Evolutionary conservation across 92 coral and sea anemone species (phyloP), one percentile per base, ranked within the genome.

Genomic region (Epizoanthus illoricatus): DNA sequence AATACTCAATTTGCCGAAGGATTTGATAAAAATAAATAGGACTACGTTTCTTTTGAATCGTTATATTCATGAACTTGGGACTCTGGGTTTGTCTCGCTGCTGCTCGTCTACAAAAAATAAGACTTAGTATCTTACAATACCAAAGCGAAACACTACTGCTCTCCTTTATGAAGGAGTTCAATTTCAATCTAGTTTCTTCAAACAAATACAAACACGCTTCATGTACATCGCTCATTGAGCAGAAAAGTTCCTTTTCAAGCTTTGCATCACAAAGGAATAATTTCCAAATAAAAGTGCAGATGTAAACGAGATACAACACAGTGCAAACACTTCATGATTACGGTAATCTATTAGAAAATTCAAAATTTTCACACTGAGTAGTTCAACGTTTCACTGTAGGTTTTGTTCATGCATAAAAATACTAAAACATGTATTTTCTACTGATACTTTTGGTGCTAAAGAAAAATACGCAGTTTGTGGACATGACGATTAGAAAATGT

Each of bases 251-350:
- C 41, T 10, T 62, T 76, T 62, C 58, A 2, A 62, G 49, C 59
- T 61, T 62, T 61, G 69, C 54, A 60, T 42, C 33, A 61, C 33
- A 40, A 78, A 23, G 17, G 82, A 78, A 41, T 23, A 19, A 19
- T 20, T 62, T 18, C 40, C 39, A 42, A 61, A 63, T 10, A 18
- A 47, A 59, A 76, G 33, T 76, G 23, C 5, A 61, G 81, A 76
- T 39, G 56, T 76, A 62, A 76, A 62, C 59, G 59, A 42, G 18
- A 56, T 12, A 57, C 43, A 78, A 12, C 12, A 18, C 2, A 39
- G 19, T 11, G 57, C 61, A 43, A 78, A 42, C 59, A 78, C 71
- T 66, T 61, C 71, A 78, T 55, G 18, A 74, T 54, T 55, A 36
- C 24, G 59, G 15, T 11, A 9, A 52, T 11, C 10, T 1, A 52